A percentile compares a stretch with the other conserved stretches of the same genome.
Conservation (phyloP, 2,113 vertebrate species). For the Toxotes chatareus region DNA sequence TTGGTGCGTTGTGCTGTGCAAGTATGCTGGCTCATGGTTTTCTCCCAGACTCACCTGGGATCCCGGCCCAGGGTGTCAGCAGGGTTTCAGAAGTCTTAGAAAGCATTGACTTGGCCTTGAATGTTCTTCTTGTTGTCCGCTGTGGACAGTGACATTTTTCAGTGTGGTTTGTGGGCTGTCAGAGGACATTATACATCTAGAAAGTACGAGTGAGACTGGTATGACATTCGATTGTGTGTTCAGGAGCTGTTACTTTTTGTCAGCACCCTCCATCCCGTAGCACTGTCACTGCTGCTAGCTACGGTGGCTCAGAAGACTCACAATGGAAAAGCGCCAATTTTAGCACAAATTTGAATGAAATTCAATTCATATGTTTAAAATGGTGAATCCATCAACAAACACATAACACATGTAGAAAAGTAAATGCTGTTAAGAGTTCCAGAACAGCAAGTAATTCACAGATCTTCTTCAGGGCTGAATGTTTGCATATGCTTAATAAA, state of each 20-base stretch:
- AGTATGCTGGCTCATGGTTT: too few species aligned
- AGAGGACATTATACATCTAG: too few species aligned
- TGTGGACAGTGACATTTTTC: neutral
- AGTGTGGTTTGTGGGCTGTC: neutral
- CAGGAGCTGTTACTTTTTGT: too few species aligned
- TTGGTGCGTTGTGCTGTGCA: neutral
- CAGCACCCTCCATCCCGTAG: too few species aligned
- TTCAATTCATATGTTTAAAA: too few species aligned
- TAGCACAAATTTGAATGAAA: too few species aligned
- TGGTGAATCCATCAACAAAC: neutral
- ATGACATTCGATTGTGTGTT: too few species aligned
- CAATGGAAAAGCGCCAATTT: too few species aligned
- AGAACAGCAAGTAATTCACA: neutral
- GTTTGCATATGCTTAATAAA: neutral
- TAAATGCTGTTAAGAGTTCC: neutral
- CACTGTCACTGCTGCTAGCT: too few species aligned
- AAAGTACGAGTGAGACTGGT: too few species aligned
- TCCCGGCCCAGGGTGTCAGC: neutral
- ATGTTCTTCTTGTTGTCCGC: neutral
- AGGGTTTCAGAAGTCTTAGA: neutral
- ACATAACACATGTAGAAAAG: neutral
- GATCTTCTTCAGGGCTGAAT: neutral
- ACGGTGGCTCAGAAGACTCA: too few species aligned
- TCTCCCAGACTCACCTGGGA: conserved; percentile 6
- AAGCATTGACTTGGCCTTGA: neutral